Base-by-base conservation (phyloP, 2,113 vertebrate genomes). In the Equus quagga region DNA sequence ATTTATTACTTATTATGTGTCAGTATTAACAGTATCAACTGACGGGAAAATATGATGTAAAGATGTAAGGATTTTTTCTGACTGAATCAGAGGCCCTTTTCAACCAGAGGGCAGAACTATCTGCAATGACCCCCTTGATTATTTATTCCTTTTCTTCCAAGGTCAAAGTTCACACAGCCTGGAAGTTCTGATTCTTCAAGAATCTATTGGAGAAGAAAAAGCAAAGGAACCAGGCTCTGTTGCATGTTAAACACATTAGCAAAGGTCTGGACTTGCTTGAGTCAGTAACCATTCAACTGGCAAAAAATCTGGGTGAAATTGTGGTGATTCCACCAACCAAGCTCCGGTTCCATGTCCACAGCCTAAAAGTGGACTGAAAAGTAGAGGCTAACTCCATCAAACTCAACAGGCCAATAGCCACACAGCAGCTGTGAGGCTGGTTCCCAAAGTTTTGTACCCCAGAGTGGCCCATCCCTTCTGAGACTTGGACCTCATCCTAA, bases 101-200 rank as follows among this genome's bases (percentile, higher is more conserved):
- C 60, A 86, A 89, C 41, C 44, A 91, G 58, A 94, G 36, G 56
- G 86, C 23, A 95, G 41, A 91, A 91, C 11, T 62, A 4, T 17
- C 67, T 90, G 11, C 41, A 91, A 94, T 89, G 58, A 36, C 3
- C 23, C 46, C 3, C 33, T 76, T 65, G 72, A 65, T 85, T 78
- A 91, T 90, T 96, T 95, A 79, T 60, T 95, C 78, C 5, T 89
- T 86, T 84, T 54, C 41, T 86, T 83, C 88, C 18, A 54, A 60
- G 10, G 19, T 85, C 72, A 69, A 44, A 96, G 28, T 23, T 80
- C 54, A 75, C 13, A 84, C 3, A 49, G 11, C 28, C 56, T 49
- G 12, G 24, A 70, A 70, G 15, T 92, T 58, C 28, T 76, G 36
- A 94, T 36, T 36, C 33, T 93, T 87, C n/a, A 10, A 41, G 67